Evolutionary conservation across 2,797 vertebrate species (phyloP).

Genomic region (Lemur catta): DNA sequence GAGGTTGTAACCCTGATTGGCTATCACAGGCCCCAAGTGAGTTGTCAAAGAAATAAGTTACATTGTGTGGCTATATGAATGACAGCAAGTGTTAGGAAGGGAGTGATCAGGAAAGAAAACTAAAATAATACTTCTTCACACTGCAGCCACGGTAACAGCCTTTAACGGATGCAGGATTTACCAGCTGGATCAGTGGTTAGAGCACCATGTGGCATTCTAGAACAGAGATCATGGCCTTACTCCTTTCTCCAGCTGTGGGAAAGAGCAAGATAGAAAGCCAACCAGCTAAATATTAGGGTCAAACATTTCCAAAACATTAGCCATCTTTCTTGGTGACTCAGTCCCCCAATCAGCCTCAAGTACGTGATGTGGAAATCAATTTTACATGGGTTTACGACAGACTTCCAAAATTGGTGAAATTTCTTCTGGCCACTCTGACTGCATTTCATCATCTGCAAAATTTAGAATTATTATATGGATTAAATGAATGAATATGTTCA

Average conservation of each 20-base stretch:
- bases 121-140: background rate
- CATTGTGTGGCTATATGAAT: background rate
- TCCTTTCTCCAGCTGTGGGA: background rate
- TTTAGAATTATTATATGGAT: background rate
- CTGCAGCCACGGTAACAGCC: background rate
- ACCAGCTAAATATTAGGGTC: background rate
- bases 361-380: background rate
- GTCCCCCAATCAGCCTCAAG: background rate
- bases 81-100: conserved; percentile 16
- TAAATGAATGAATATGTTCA: background rate
- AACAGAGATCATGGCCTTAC: background rate
- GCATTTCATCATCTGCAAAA: background rate
- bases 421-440: background rate
- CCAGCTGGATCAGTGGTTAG: background rate
- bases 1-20: background rate
- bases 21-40: background rate
- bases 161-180: background rate
- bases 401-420: background rate
- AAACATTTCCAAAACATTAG: conserved; percentile 12
- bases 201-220: background rate
- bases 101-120: conserved; percentile 48
- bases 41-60: conserved; percentile 5
- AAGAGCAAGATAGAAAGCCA: background rate
- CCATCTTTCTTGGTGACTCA: background rate
- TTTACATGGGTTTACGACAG: background rate